Base-by-base conservation (phyloP, 64 coral and sea anemone genomes). In the Catalaphyllia jardinei region DNA sequence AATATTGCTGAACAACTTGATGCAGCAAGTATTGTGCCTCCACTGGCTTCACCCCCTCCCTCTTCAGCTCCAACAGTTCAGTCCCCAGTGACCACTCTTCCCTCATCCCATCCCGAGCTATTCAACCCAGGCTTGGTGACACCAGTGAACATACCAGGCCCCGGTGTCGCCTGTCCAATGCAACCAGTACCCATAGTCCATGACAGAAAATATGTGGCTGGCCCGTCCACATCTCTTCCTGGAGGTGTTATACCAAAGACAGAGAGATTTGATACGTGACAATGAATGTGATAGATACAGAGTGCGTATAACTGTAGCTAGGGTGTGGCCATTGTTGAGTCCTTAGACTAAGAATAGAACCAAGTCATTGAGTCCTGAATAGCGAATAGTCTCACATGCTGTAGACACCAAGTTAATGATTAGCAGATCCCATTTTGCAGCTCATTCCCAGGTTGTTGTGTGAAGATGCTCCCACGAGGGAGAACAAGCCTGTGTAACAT, bases 1-100 rank as follows among this genome's bases (percentile, higher is more conserved):
- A 97, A 97, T 38, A 93, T 97, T 60, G 90, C 91, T 72, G 95
- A 97, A 55, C 95, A 97, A 71, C 80, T 97, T 12, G 95, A 97
- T 88, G 88, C 95, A 73, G 92, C 95, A 52, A 86, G 83, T 1
- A 88, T 94, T 83, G 87, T 89, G 0, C 79, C 79, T 8, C 73
- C 79, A 0, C 79, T 96, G 62, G 75, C 87, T 22, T 71, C 77
- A 14, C 79, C 89, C 20, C 57, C 94, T 54, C 71, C 94, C 46
- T 55, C 71, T 72, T 64, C 83, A 52, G 72, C 28, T 22, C 80
- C 91, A 69, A 86, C 90, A 29, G 73, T 74, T 9, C 76, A 90
- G 24, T 86, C 91, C 0, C 88, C 92, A 18, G 63, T 97, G 13
- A 89, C 54, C 33, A 87, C 91, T 22, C 95, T 92, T 4, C 87